Conservation (phyloP, 2,888 invertebrate genomes). For the Epinotia brunnichana region DNA sequence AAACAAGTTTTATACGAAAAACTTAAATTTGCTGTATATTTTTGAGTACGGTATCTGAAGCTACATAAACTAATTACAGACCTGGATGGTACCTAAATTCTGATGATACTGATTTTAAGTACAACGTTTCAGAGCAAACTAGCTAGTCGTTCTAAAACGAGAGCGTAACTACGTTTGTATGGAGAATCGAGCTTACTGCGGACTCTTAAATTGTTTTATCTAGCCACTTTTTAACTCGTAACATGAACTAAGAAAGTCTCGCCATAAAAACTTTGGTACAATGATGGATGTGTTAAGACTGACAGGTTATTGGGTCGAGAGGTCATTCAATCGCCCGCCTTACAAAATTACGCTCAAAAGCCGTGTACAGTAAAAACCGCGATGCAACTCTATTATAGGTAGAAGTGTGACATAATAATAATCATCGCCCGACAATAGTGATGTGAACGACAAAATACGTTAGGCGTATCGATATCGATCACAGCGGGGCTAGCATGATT, state of each 20-base stretch:
- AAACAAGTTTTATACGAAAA: too few relatives aligned
- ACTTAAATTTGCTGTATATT: too few relatives aligned
- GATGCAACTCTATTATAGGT: constrained; percentile 36
- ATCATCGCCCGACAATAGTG: constrained; percentile 40
- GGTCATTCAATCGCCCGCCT: constrained; percentile 21
- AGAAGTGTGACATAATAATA: constrained; percentile 47
- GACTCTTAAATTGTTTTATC: neutral
- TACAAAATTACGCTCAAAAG: constrained; percentile 31
- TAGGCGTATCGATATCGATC: neutral
- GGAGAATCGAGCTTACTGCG: too few relatives aligned
- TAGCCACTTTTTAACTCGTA: neutral
- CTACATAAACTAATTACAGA: too few relatives aligned
- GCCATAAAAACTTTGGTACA: neutral
- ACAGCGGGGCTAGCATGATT: too few relatives aligned
- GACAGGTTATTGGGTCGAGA: constrained; percentile 33
- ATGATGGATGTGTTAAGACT: constrained; percentile 31
- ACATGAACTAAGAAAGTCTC: constrained; percentile 7
- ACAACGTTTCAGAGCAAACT: too few relatives aligned
- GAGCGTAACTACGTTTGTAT: too few relatives aligned
- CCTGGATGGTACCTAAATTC: too few relatives aligned
- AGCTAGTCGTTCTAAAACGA: too few relatives aligned
- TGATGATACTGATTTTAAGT: too few relatives aligned
- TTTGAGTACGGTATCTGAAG: too few relatives aligned
- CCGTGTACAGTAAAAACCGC: constrained; percentile 16
- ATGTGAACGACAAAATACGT: constrained; percentile 9